A percentile compares a stretch with the other conserved stretches of the same genome.
Evolutionary conservation across 2,797 vertebrate species (phyloP).

Genomic region (Acomys russatus): DNA sequence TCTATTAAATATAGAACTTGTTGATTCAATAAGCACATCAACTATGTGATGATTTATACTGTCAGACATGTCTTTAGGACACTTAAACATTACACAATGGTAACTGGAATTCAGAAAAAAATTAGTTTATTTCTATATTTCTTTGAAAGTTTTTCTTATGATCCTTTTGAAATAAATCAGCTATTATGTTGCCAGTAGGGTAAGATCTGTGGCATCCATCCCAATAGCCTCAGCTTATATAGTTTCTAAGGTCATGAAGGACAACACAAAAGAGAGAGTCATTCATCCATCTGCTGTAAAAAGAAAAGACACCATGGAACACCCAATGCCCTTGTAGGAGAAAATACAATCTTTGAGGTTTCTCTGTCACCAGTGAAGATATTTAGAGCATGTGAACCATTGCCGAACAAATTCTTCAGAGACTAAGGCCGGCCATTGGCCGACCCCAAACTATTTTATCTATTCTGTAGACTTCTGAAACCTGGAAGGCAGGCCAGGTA

Average conservation of each 20-base stretch:
- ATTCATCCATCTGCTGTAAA: background rate
- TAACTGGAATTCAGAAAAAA: background rate
- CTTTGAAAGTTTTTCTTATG: background rate
- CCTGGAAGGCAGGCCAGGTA: background rate
- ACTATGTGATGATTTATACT: background rate
- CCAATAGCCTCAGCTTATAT: background rate
- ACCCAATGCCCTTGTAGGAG: background rate
- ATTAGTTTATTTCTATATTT: background rate
- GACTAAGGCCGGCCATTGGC: background rate
- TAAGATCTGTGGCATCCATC: background rate
- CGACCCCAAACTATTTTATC: background rate
- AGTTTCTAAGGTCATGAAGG: background rate
- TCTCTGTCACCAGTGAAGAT: background rate
- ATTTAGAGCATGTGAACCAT: background rate
- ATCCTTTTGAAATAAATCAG: background rate
- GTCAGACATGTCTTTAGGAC: background rate
- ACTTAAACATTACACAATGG: background rate
- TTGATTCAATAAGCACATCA: background rate
- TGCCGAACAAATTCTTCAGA: background rate
- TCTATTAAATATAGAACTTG: background rate
- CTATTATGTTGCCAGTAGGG: background rate
- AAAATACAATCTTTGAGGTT: background rate
- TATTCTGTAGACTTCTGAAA: background rate
- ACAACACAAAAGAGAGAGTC: background rate
- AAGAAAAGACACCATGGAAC: conserved; percentile 22